phyloP scores from a whole-genome alignment of 1,140 invertebrate genomes.

The Mya arenaria region DNA sequence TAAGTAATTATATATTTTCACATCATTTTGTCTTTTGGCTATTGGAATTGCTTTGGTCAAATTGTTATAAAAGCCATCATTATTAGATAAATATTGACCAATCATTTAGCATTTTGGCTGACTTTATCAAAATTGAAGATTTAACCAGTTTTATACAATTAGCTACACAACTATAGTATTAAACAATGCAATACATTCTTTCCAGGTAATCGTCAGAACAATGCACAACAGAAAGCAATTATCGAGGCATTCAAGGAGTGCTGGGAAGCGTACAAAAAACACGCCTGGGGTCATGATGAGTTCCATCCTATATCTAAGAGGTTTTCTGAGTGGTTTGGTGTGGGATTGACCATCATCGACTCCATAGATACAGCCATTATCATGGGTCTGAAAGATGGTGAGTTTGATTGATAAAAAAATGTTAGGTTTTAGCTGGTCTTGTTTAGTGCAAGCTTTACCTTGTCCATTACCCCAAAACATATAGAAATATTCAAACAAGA shows the following conservation, averaged over 20 bases:
- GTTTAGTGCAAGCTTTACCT: too few species aligned
- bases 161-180: background rate
- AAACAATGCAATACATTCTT: background rate
- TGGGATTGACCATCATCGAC: slow-evolving; percentile 94
- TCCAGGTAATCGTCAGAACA: slow-evolving; percentile 61
- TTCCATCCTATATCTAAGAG: slow-evolving; percentile 90
- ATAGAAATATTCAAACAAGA: too few species aligned
- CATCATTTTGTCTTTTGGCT: background rate
- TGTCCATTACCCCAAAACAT: too few species aligned
- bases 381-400: slow-evolving; percentile 94
- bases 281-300: slow-evolving; percentile 99
- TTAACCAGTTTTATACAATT: background rate
- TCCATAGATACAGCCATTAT: slow-evolving; percentile 98
- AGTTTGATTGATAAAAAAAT: too few species aligned
- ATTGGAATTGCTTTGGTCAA: background rate
- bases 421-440: too few species aligned
- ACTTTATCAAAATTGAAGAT: background rate
- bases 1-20: background rate
- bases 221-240: slow-evolving; percentile 71
- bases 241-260: slow-evolving; percentile 83
- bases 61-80: background rate
- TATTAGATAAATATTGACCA: background rate
- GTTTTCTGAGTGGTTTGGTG: slow-evolving; percentile 77
- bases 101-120: background rate
- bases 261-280: slow-evolving; percentile 97